Evolutionary conservation across 2,113 vertebrate genomes (phyloP).

Genomic region (Varanus salvator): DNA sequence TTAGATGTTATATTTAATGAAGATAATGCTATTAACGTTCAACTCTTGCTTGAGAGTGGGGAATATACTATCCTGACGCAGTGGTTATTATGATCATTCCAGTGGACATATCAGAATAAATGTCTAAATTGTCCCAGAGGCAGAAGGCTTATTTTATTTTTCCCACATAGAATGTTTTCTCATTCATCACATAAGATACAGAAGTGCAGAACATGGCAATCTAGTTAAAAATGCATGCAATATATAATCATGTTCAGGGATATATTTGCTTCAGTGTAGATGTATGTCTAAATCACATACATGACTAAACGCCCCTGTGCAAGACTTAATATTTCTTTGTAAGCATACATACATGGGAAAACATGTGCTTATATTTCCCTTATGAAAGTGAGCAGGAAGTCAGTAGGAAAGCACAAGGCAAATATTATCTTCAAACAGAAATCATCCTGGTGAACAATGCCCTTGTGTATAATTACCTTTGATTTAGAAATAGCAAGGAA

Average conservation of each 20-base stretch:
- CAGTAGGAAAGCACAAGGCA: constrained; percentile 55
- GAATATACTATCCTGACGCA: constrained; percentile 33
- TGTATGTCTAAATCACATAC: neutral
- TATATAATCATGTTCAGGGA: constrained; percentile 21
- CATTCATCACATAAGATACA: fast-evolving
- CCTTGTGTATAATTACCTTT: constrained; percentile 45
- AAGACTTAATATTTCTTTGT: neutral
- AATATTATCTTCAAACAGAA: constrained; percentile 50
- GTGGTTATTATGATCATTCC: neutral
- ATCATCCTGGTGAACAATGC: constrained; percentile 72
- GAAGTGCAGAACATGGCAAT: neutral
- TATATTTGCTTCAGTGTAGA: constrained; percentile 28
- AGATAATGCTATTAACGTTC: neutral
- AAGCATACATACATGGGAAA: constrained; percentile 28
- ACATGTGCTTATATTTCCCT: constrained; percentile 8
- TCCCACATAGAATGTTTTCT: constrained; percentile 37
- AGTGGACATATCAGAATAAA: constrained; percentile 19
- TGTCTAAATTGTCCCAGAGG: constrained; percentile 46
- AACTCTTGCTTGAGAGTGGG: constrained; percentile 27
- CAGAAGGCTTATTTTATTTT: neutral
- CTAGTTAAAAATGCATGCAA: constrained; percentile 22
- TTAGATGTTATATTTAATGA: fast-evolving
- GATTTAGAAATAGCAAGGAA: constrained; percentile 45
- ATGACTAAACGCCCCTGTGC: constrained; percentile 17
- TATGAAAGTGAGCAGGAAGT: constrained; percentile 48